These are phyloP conservation scores for Campoplex capitator DNA, from an alignment of 2,888 invertebrate genomes.

Conservation along the genomic window DNA sequence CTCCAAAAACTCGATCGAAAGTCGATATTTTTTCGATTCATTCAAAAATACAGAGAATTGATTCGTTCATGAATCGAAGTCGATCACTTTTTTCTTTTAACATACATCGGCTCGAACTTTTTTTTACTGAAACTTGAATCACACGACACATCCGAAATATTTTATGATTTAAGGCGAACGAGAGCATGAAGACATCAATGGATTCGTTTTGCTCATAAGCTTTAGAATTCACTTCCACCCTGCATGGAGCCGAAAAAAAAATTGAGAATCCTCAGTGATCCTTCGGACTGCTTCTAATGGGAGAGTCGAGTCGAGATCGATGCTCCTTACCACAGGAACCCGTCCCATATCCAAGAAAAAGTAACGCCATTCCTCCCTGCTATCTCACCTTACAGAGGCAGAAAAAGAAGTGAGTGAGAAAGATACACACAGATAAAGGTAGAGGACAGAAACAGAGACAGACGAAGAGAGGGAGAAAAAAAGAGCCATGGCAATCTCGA, in stretches of 20 bases:
- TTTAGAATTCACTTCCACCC: slow-evolving; percentile 42
- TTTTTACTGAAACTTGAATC: background rate
- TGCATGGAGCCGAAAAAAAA: slow-evolving; percentile 30
- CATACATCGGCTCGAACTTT: background rate
- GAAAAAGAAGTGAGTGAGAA: slow-evolving; percentile 25
- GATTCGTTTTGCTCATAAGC: slow-evolving; percentile 67
- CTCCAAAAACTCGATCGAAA: background rate
- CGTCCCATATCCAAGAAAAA: slow-evolving; percentile 55
- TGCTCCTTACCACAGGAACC: slow-evolving; percentile 50
- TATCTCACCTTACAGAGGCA: slow-evolving; percentile 52
- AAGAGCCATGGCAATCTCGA: slow-evolving; percentile 66
- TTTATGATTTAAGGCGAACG: background rate
- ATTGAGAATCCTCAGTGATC: slow-evolving; percentile 63
- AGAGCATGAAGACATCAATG: slow-evolving; percentile 76
- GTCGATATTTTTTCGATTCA: background rate
- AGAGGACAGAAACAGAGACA: slow-evolving; percentile 20
- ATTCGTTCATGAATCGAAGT: background rate
- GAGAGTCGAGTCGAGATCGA: slow-evolving; percentile 46
- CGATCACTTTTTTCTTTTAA: background rate
- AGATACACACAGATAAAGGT: slow-evolving; percentile 12
- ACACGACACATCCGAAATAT: slow-evolving; percentile 1
- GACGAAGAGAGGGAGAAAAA: slow-evolving; percentile 67
- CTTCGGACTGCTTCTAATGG: slow-evolving; percentile 32
- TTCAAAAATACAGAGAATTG: background rate
- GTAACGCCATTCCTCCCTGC: slow-evolving; percentile 51